Conservation (phyloP, 1,140 invertebrate genomes). For the Ostrea edulis region DNA sequence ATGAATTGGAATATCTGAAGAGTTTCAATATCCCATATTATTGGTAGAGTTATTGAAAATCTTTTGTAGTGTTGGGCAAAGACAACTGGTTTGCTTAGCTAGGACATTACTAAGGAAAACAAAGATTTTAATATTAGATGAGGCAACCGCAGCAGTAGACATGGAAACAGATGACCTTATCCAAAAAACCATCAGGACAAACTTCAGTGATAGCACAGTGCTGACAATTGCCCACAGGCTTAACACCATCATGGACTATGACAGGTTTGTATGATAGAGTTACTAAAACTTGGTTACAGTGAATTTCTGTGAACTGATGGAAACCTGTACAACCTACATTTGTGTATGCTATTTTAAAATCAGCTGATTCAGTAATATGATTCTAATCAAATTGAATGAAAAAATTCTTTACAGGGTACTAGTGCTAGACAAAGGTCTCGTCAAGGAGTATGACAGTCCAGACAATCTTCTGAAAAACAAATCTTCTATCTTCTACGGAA, state of each 20-base stretch:
- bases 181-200: constrained; percentile 77
- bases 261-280: constrained; percentile 61
- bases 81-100: constrained; percentile 81
- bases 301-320: too few species aligned
- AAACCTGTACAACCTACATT: too few species aligned
- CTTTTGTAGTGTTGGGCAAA: constrained; percentile 80
- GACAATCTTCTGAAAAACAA: constrained; percentile 85
- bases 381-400: too few species aligned
- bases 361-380: too few species aligned
- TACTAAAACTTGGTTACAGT: too few species aligned
- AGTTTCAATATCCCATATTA: too few species aligned
- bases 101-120: constrained; percentile 81
- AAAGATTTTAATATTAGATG: constrained; percentile 88
- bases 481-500: constrained; percentile 91
- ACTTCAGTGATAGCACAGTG: constrained; percentile 79
- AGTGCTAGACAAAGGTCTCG: constrained; percentile 70
- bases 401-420: constrained; percentile 68
- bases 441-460: constrained; percentile 71
- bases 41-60: neutral
- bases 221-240: constrained; percentile 80
- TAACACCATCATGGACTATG: constrained; percentile 80
- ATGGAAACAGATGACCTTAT: constrained; percentile 79
- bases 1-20: too few species aligned
- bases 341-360: too few species aligned
- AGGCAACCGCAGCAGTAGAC: constrained; percentile 80